Evolutionary conservation across 2,888 invertebrate species (phyloP).

Genomic region (Drosophila lutescens): DNA sequence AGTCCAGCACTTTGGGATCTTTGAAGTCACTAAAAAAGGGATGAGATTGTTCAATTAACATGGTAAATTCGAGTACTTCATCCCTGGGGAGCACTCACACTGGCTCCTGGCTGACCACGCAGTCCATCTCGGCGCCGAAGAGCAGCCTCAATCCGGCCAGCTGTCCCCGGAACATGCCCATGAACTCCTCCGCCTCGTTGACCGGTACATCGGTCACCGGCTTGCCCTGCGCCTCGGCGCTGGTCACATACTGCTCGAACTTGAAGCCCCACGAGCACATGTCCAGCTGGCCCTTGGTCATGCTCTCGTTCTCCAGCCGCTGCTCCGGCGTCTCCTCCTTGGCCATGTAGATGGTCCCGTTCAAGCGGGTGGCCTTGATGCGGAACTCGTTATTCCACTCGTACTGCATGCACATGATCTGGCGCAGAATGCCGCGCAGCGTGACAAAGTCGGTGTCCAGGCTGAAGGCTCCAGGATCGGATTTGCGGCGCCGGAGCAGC

Average conservation of each 20-base stretch:
- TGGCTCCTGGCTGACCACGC: constrained; percentile 42
- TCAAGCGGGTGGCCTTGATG: constrained; percentile 47
- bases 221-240: constrained; percentile 16
- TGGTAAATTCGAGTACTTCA: neutral
- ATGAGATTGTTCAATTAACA: neutral
- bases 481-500: neutral
- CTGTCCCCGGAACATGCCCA: constrained; percentile 37
- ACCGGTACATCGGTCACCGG: constrained; percentile 57
- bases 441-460: constrained; percentile 45
- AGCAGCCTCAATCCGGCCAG: constrained; percentile 47
- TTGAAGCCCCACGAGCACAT: constrained; percentile 76
- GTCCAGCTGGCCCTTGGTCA: neutral
- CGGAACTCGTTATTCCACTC: constrained; percentile 25
- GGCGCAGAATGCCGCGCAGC: constrained; percentile 56
- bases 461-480: neutral
- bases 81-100: constrained; percentile 31
- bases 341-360: constrained; percentile 58
- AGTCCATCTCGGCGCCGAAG: constrained; percentile 65
- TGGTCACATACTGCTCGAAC: constrained; percentile 61
- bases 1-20: constrained; percentile 29
- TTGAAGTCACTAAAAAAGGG: constrained; percentile 42
- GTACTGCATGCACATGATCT: constrained; percentile 62
- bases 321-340: constrained; percentile 36
- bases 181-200: constrained; percentile 53
- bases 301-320: constrained; percentile 3